A percentile compares a stretch with the other conserved stretches of the same genome.
These are phyloP conservation scores for Lithophane semibrunnea DNA, from an alignment of 2,888 invertebrate genomes.

Conservation along the genomic window DNA sequence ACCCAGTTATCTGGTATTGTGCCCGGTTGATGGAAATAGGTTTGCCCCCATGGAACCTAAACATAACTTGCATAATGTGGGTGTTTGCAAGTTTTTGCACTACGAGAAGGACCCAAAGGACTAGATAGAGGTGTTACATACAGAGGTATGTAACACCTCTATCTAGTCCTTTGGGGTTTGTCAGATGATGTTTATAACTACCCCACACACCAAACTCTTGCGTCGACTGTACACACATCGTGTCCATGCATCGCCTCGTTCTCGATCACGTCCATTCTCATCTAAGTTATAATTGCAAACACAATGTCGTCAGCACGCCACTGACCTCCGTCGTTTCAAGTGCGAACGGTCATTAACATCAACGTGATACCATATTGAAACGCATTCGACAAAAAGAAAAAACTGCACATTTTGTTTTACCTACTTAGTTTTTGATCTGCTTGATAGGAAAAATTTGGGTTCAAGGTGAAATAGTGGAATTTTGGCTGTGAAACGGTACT, in stretches of 20 bases:
- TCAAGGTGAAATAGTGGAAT: conserved; percentile 37
- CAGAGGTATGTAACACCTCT: background rate
- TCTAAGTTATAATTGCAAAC: conserved; percentile 83
- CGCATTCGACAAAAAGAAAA: conserved; percentile 53
- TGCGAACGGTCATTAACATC: conserved; percentile 83
- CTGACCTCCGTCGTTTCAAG: conserved; percentile 86
- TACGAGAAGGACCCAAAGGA: background rate
- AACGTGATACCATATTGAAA: conserved; percentile 67
- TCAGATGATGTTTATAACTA: background rate
- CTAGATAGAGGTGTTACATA: no score
- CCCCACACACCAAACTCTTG: background rate
- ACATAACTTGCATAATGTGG: background rate
- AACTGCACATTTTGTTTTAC: conserved; percentile 40
- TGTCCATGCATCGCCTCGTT: conserved; percentile 14
- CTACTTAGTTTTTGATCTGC: conserved; percentile 25
- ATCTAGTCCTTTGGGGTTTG: no score
- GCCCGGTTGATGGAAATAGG: background rate
- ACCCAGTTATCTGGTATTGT: background rate
- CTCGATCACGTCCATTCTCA: conserved; percentile 61
- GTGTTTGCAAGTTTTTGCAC: background rate
- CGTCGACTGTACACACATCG: conserved; percentile 15
- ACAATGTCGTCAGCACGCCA: conserved; percentile 82
- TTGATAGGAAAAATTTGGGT: conserved; percentile 48
- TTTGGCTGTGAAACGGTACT: background rate
- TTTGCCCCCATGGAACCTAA: background rate